These are phyloP conservation scores for Bufo bufo DNA, from an alignment of 2,113 vertebrate species.

Conservation along the genomic window DNA sequence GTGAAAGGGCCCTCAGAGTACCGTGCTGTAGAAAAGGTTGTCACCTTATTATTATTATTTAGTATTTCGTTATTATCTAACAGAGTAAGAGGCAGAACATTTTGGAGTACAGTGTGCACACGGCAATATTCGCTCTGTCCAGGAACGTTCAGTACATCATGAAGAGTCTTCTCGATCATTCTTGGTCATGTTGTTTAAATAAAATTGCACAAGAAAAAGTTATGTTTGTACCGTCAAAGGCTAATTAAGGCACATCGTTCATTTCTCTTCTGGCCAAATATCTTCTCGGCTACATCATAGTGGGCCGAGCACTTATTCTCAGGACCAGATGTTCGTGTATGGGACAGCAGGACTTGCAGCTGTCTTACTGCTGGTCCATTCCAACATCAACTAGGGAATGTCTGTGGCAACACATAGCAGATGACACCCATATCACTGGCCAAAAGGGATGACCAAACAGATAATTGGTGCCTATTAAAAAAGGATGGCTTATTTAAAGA, in stretches of 20 bases:
- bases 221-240: slow-evolving; percentile 2
- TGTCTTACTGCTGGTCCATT: neutral
- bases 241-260: slow-evolving; percentile 45
- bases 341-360: neutral
- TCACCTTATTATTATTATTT: too few species aligned
- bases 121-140: neutral
- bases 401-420: neutral
- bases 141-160: neutral
- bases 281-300: slow-evolving; percentile 41
- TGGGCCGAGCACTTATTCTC: slow-evolving; percentile 12
- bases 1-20: too few species aligned
- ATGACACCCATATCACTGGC: neutral
- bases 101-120: neutral
- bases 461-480: neutral
- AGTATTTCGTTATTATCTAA: too few species aligned
- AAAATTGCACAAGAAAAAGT: slow-evolving; percentile 35
- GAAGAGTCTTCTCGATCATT: neutral
- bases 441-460: neutral
- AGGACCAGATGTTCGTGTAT: slow-evolving; percentile 39
- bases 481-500: neutral
- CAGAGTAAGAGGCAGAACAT: neutral
- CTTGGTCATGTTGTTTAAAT: neutral
- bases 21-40: too few species aligned
- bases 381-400: neutral
- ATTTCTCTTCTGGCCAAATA: slow-evolving; percentile 54